A percentile compares a stretch with the other conserved stretches of the same genome.
phyloP scores from a whole-genome alignment of 2,113 vertebrate genomes.

The Calcarius ornatus region DNA sequence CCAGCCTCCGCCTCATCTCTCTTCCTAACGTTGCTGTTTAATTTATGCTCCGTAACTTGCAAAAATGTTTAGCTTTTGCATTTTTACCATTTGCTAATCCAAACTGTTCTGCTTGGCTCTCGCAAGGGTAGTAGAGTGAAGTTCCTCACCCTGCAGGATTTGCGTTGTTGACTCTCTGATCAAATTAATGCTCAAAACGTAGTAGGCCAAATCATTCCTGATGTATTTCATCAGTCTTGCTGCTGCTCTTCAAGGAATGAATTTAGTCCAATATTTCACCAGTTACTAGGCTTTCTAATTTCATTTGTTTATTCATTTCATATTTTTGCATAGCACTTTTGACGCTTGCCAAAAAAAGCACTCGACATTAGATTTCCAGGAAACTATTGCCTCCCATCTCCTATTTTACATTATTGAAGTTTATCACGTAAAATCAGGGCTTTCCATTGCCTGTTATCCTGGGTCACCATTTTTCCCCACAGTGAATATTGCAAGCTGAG shows the following conservation, averaged over 20 bases:
- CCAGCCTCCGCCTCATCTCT: not conserved
- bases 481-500: not conserved
- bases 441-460: not conserved
- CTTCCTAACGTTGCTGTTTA: not conserved
- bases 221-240: not conserved
- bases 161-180: not conserved
- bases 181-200: not conserved
- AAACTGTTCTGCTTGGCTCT: not conserved
- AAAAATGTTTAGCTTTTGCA: not conserved
- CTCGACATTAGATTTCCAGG: not conserved
- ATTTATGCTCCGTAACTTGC: not conserved
- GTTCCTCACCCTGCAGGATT: not conserved
- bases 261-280: not conserved
- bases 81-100: not conserved
- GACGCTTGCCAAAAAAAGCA: not conserved
- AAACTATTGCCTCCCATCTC: not conserved
- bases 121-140: not conserved
- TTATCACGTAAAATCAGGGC: conserved; percentile 1
- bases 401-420: not conserved
- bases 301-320: conserved; percentile 21
- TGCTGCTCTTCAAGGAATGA: not conserved
- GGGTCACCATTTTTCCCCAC: not conserved
- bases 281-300: conserved; percentile 11
- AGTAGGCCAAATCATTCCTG: not conserved
- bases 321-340: conserved; percentile 10